Evolutionary conservation across 1,140 invertebrate species (phyloP), one percentile per base, ranked within the genome.

Genomic region (Uloborus diversus): DNA sequence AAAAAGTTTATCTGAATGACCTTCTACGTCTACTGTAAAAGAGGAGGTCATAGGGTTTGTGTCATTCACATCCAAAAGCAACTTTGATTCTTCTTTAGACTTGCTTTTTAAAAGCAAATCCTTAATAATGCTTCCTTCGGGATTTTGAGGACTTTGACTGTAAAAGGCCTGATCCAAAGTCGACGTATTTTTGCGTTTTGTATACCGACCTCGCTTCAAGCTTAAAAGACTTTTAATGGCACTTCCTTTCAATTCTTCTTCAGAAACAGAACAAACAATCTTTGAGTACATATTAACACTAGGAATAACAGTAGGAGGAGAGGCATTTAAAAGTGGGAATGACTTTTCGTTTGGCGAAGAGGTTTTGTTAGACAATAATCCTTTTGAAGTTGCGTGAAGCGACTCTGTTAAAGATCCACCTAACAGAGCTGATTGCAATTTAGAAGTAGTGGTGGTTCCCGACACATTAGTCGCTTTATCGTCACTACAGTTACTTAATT

Each of bases 61-160:
- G 20, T 70, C 53, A 4, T 61, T 37, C 11, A 17, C 20, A 25
- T 73, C 69, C n/a, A 14, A 20, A 2, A 51, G 17, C n/a, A 35
- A 61, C 57, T 69, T 66, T 47, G 62, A 47, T 53, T 75, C 59
- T 35, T 85, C 79, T 81, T 84, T 78, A 69, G 85, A 86, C 56
- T 90, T 89, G 62, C 90, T 90, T 86, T 94, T 94, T 33, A 94
- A 85, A 4, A 96, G 85, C 11, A 95, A 88, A 85, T 95, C 93
- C 85, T 95, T 96, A 68, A 95, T 95, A 56, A 94, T 93, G 4
- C 92, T 93, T 25, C 91, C 89, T 83, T 93, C 92, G 2, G 89
- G 88, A 61, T 79, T 79, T 49, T 79, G 76, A 5, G 76, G 76
- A 61, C 69, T 64, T n/a, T 47, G 51, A 25, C 11, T 33, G 11